Conservation (phyloP, 2,888 invertebrate genomes). For the Stenodera caucasica region DNA sequence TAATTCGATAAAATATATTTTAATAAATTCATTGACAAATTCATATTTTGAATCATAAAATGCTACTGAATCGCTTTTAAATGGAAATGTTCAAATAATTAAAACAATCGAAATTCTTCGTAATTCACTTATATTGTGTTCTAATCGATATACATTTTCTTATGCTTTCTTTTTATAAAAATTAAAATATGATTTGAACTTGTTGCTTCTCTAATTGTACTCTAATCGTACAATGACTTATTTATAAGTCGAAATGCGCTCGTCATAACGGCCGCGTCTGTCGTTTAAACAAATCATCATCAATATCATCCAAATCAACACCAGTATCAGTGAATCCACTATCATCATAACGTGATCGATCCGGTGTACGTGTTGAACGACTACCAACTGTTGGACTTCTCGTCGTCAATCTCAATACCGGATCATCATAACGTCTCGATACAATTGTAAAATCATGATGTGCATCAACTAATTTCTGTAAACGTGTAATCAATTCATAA, state of each 20-base stretch:
- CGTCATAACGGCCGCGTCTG: slow-evolving; percentile 63
- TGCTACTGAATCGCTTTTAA: no score
- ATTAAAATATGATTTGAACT: no score
- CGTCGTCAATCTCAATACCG: slow-evolving; percentile 57
- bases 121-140: no score
- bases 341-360: slow-evolving; percentile 69
- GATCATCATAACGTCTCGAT: slow-evolving; percentile 72
- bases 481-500: slow-evolving; percentile 64
- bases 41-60: no score
- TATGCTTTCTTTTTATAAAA: no score
- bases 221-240: background rate
- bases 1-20: no score
- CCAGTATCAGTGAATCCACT: slow-evolving; percentile 70
- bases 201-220: background rate
- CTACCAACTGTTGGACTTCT: slow-evolving; percentile 62
- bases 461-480: slow-evolving; percentile 82
- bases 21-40: no score
- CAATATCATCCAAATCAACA: slow-evolving; percentile 67
- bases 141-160: no score
- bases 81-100: no score
- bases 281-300: slow-evolving; percentile 69
- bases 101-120: no score
- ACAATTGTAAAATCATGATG: slow-evolving; percentile 86
- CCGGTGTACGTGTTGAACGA: slow-evolving; percentile 53
- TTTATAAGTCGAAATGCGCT: slow-evolving; percentile 40